Evolutionary conservation across 2,797 vertebrate genomes (phyloP).

Genomic region (Antrozous pallidus): DNA sequence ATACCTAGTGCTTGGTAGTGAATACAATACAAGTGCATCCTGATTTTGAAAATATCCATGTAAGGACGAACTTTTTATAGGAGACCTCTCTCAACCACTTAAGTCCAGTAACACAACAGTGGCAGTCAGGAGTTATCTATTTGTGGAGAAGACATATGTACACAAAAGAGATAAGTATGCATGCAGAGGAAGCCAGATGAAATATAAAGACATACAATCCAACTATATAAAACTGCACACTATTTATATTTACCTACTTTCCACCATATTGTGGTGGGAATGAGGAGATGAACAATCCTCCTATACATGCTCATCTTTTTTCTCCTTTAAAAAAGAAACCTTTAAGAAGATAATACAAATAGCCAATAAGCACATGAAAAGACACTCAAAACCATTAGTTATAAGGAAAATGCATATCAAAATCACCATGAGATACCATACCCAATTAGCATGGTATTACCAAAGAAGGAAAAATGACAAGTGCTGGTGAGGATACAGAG

Average conservation of each 20-base stretch:
- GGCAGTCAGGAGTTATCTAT: not conserved
- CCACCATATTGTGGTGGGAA: not conserved
- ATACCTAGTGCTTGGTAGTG: not conserved
- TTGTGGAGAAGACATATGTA: not conserved
- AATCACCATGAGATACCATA: not conserved
- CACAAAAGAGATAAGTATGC: not conserved
- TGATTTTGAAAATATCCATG: not conserved
- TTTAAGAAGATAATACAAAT: not conserved
- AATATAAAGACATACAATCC: not conserved
- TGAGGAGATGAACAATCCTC: not conserved
- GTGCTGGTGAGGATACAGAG: not conserved
- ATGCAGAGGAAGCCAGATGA: not conserved
- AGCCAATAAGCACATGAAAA: not conserved
- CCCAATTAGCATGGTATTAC: not conserved
- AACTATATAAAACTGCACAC: not conserved
- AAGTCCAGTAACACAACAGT: not conserved
- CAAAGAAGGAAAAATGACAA: not conserved
- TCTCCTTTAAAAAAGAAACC: not conserved
- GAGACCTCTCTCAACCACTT: not conserved
- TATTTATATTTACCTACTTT: not conserved
- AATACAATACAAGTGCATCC: not conserved
- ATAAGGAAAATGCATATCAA: not conserved
- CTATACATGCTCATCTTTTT: not conserved
- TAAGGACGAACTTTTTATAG: not conserved
- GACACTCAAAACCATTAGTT: not conserved